Base-by-base conservation (phyloP, 2,113 vertebrate genomes). In the Dicerorhinus sumatrensis region DNA sequence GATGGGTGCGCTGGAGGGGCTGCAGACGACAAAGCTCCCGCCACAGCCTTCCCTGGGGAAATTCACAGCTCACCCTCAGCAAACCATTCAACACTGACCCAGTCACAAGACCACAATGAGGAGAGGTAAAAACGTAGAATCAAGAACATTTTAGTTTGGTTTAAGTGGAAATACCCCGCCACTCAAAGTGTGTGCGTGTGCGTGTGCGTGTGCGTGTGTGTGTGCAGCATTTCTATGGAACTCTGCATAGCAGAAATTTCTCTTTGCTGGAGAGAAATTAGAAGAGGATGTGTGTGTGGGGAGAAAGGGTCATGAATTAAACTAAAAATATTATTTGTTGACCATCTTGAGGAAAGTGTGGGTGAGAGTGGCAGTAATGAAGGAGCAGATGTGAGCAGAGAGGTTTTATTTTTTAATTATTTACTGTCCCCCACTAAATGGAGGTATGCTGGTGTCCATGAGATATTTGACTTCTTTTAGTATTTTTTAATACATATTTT, bases 261-360 rank as follows among this genome's bases (percentile, higher is more conserved):
- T 67, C 80, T 84, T 56, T 76, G 76, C 58, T 86, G 65, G 67
- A 90, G n/a, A 86, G n/a, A 92, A 73, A 60, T 62, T 36, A 90
- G 91, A 89, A 93, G n/a, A 3, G 16, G 5, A 4, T 65, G n/a
- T 46, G 8, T 29, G 2, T 8, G 39, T 12, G 62, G 46, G 56
- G 23, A 56, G 39, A 87, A 42, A 63, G 70, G 8, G 36, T 80
- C 36, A 39, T 9, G 27, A 77, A 48, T 60, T 75, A 87, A 80
- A 51, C 23, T 14, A 84, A 70, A 77, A 36, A 29, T 31, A 33
- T 8, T 36, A 67, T 51, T 54, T 54, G 29, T 39, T 80, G 46
- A 25, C 33, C 46, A 1, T 56, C 46, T 56, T 33, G 51, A 95
- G 54, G n/a, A 48, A 70, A 25, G 21, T 39, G 5, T 3, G 6